Evolutionary conservation across 2,888 invertebrate genomes (phyloP), one percentile per base, ranked within the genome.

Genomic region (Brenthis ino): DNA sequence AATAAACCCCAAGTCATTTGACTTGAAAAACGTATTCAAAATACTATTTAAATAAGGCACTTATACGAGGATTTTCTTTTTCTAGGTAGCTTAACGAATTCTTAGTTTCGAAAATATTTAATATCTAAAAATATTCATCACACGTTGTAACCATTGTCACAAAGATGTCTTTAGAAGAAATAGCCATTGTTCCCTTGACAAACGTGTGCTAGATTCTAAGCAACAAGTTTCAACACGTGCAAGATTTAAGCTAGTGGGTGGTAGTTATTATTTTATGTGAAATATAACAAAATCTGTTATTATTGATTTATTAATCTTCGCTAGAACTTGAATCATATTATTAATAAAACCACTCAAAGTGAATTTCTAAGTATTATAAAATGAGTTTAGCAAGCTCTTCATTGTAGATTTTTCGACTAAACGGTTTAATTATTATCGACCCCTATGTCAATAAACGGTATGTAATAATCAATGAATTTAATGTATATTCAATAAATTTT

Each of bases 201-300:
- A 66, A 60, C 58, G 68, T 72, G 64, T 60, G 57, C 66, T 65
- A 70, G 72, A 68, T 66, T 64, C 65, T 65, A 47, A 56, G 67
- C 68, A 72, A 68, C 66, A 68, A 68, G 72, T 72, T 66, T 68
- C 63, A 68, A 54, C 70, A 72, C 70, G 72, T 72, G 72, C 72
- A 70, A 66, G 64, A 64, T 61, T 58, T 65, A 50, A 47, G 37
- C 43, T 47, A 14, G 47, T 48, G 55, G 43, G 14, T 55, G 55
- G 54, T 28, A 48, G n/a, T 16, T 37, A 53, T 54, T 8, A 24
- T 43, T 43, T 37, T 43, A 43, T 43, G 37, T 37, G 37, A 43
- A 43, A 43, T 43, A 43, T 11, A 43, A 43, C 37, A 43, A 43
- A 43, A 37, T 11, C 11, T 43, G 11, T 11, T 43, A 43, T 43